phyloP scores from a whole-genome alignment of 1,140 invertebrate genomes.

The Caenorhabditis inopinata region DNA sequence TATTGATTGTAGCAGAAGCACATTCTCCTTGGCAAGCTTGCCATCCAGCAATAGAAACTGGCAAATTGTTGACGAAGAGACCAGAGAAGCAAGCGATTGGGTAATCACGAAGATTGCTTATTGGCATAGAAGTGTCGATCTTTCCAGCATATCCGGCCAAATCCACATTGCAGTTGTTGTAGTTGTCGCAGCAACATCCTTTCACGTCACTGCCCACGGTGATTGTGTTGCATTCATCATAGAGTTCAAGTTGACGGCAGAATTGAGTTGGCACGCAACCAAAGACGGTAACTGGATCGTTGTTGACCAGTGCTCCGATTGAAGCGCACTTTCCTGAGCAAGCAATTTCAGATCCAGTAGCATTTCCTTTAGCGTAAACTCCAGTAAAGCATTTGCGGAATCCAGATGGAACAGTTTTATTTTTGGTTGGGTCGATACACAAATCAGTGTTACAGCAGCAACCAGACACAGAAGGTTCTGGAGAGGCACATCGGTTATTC shows the following conservation, averaged over 20 bases:
- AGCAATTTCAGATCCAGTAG: neutral
- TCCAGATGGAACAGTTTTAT: neutral
- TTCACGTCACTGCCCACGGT: neutral
- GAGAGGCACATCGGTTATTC: constrained; percentile 26
- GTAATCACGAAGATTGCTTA: neutral
- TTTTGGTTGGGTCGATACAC: constrained; percentile 39
- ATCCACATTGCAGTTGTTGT: constrained; percentile 39
- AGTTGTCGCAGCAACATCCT: constrained; percentile 41
- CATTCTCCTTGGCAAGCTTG: constrained; percentile 36
- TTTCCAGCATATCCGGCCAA: neutral
- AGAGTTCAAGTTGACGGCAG: neutral
- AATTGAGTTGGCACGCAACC: neutral
- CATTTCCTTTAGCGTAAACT: constrained; percentile 13
- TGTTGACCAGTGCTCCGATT: neutral
- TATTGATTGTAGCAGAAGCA: neutral
- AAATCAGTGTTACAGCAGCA: constrained; percentile 45
- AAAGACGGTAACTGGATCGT: neutral
- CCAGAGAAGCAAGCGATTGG: constrained; percentile 25
- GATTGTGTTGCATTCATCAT: constrained; percentile 10
- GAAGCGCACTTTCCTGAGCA: constrained; percentile 39
- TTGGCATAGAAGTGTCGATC: neutral
- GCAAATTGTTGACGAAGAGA: neutral
- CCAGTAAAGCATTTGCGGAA: constrained; percentile 13
- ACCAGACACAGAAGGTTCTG: constrained; percentile 31
- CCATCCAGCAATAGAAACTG: constrained; percentile 8